phyloP scores from a whole-genome alignment of 2,113 vertebrate species.

The Geothlypis trichas region DNA sequence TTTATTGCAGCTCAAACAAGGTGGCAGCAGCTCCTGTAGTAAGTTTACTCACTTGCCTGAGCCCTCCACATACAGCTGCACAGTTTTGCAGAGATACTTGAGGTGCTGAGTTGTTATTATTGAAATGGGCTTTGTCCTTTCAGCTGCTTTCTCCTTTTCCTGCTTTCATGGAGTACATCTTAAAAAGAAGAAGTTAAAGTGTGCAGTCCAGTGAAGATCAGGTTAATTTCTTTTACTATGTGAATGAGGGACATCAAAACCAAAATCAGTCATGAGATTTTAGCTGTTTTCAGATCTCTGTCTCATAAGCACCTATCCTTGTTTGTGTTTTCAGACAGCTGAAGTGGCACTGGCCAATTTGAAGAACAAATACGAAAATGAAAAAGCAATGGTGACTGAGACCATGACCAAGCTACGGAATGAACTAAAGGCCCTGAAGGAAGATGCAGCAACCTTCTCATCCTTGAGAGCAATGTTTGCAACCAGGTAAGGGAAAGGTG shows the following conservation, averaged over 20 bases:
- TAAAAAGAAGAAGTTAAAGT: neutral
- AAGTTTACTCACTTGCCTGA: neutral
- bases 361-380: slow-evolving; percentile 99
- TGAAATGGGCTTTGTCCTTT: neutral
- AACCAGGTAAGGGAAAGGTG: slow-evolving; percentile 81
- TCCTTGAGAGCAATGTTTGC: slow-evolving; percentile 98
- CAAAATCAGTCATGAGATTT: neutral
- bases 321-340: slow-evolving; percentile 83
- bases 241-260: neutral
- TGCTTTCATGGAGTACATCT: neutral
- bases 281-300: neutral
- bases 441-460: slow-evolving; percentile 98
- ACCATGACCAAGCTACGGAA: slow-evolving; percentile 98
- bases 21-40: neutral
- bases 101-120: neutral
- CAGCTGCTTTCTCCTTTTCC: neutral
- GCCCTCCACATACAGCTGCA: neutral
- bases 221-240: neutral
- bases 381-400: slow-evolving; percentile 96
- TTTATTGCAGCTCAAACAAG: neutral
- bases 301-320: neutral
- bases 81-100: neutral
- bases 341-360: slow-evolving; percentile 94
- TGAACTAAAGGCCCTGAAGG: slow-evolving; percentile 96
- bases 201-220: neutral